Evolutionary conservation across 53 echinoderm and acorn worm species (phyloP).

Genomic region (Pentamera pediparva): DNA sequence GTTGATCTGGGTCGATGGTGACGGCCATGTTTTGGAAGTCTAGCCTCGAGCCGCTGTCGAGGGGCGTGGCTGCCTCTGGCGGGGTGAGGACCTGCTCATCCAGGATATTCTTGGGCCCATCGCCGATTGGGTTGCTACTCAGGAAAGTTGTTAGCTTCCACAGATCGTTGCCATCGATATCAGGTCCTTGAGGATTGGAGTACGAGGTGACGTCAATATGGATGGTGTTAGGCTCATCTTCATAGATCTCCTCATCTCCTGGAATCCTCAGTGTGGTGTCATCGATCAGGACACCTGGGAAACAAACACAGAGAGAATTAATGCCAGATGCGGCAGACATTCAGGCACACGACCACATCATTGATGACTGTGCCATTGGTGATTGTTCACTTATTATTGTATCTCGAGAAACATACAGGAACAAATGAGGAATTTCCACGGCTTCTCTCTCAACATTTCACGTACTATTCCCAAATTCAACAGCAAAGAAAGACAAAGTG

Average conservation of each 20-base stretch:
- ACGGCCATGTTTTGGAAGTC: constrained; percentile 69
- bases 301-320: not conserved
- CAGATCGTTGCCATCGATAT: constrained; percentile 53
- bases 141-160: constrained; percentile 68
- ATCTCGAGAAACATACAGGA: no score
- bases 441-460: no score
- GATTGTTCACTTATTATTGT: no score
- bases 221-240: constrained; percentile 37
- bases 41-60: constrained; percentile 52
- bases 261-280: constrained; percentile 45
- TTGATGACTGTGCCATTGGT: no score
- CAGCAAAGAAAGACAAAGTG: no score
- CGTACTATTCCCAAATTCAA: no score
- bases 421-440: no score
- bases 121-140: constrained; percentile 41
- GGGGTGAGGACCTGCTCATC: constrained; percentile 57
- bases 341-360: no score
- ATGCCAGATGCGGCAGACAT: no score
- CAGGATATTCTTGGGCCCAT: constrained; percentile 40
- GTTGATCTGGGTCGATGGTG: constrained; percentile 43
- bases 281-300: constrained; percentile 67
- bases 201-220: constrained; percentile 50
- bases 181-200: constrained; percentile 63
- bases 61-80: constrained; percentile 42
- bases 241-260: not conserved